These are phyloP conservation scores for Andrena minutula DNA, from an alignment of 2,888 invertebrate species.

Conservation along the genomic window DNA sequence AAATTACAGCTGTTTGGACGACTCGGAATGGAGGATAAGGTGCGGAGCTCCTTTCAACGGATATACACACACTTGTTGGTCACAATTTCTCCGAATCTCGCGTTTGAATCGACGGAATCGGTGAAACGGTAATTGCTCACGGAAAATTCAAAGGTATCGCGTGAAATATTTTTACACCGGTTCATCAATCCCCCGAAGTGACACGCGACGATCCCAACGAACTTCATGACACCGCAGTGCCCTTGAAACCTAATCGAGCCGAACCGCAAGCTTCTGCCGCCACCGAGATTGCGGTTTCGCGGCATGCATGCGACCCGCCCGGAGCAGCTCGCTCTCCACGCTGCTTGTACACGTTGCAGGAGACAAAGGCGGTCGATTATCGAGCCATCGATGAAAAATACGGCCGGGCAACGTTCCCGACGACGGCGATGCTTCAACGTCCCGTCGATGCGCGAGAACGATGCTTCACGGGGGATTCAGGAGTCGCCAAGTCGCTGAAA, in stretches of 20 bases:
- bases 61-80: neutral
- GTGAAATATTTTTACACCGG: neutral
- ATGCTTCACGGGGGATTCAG: constrained; percentile 49
- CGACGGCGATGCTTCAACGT: constrained; percentile 54
- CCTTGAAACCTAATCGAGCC: constrained; percentile 64
- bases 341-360: constrained; percentile 42
- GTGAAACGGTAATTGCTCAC: neutral
- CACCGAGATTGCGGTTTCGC: constrained; percentile 59
- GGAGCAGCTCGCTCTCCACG: constrained; percentile 17
- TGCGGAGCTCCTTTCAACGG: neutral
- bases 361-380: constrained; percentile 63
- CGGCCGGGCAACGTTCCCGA: constrained; percentile 11
- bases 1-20: neutral
- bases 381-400: constrained; percentile 60
- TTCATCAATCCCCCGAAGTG: constrained; percentile 2
- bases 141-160: neutral
- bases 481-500: constrained; percentile 37
- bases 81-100: neutral
- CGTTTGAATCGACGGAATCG: too few relatives aligned
- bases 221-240: constrained; percentile 35
- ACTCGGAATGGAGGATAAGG: neutral
- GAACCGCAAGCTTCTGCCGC: constrained; percentile 53
- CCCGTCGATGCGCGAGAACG: constrained; percentile 38
- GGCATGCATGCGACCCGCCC: constrained; percentile 44
- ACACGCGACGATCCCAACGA: constrained; percentile 25